Evolutionary conservation across 1,140 invertebrate genomes (phyloP).

Genomic region (Saccostrea cuccullata): DNA sequence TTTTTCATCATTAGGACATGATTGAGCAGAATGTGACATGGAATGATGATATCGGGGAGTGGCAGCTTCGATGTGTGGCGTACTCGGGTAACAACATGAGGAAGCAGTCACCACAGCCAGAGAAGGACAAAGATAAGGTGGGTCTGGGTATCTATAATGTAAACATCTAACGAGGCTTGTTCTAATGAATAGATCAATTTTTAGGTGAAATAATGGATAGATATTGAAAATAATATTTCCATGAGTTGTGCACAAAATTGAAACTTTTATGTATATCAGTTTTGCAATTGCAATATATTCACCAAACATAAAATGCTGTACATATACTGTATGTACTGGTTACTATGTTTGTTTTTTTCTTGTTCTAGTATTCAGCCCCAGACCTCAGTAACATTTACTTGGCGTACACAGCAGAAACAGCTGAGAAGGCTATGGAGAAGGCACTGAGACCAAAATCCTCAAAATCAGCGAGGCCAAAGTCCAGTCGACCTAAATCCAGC

Average conservation of each 20-base stretch:
- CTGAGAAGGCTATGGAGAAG: conserved; percentile 63
- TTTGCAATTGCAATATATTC: too few species aligned
- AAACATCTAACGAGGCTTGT: too few species aligned
- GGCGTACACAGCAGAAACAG: conserved; percentile 79
- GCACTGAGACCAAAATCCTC: conserved; percentile 66
- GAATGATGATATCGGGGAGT: conserved; percentile 99
- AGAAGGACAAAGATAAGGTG: conserved; percentile 76
- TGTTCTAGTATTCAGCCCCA: conserved; percentile 59
- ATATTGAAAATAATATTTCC: too few species aligned
- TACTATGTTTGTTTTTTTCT: background rate
- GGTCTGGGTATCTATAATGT: background rate
- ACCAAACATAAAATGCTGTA: too few species aligned
- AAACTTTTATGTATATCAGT: too few species aligned
- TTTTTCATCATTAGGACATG: conserved; percentile 85
- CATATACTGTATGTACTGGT: too few species aligned
- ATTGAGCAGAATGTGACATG: conserved; percentile 95
- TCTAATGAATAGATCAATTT: too few species aligned
- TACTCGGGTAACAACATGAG: conserved; percentile 99
- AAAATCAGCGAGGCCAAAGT: conserved; percentile 69
- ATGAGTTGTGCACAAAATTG: too few species aligned
- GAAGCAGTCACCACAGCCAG: conserved; percentile 80
- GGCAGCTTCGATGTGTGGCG: conserved; percentile 98
- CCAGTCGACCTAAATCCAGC: conserved; percentile 74
- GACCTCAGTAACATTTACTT: conserved; percentile 79
- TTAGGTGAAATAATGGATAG: too few species aligned